phyloP scores from a whole-genome alignment of 2,888 invertebrate genomes.

The Odontocolon sp. region DNA sequence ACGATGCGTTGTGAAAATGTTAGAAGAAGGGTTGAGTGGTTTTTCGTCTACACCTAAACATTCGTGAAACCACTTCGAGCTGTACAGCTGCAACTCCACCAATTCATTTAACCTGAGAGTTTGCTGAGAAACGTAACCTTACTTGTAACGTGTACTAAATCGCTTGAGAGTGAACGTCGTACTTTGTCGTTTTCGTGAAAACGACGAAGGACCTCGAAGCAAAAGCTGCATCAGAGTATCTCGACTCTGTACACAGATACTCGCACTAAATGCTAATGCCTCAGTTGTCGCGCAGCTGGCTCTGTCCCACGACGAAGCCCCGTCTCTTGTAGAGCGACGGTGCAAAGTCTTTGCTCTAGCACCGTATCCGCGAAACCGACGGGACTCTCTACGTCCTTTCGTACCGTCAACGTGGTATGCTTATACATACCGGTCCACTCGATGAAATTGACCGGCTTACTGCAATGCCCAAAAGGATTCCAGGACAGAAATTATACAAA shows the following conservation, averaged over 20 bases:
- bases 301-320: conserved; percentile 55
- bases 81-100: conserved; percentile 31
- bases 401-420: conserved; percentile 46
- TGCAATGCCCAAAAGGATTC: no score
- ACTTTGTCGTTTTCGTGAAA: conserved; percentile 60
- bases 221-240: conserved; percentile 40
- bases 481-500: no score
- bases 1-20: no score
- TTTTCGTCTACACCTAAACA: no score
- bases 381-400: conserved; percentile 29
- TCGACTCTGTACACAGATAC: conserved; percentile 63
- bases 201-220: conserved; percentile 49
- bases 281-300: conserved; percentile 58
- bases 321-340: conserved; percentile 54
- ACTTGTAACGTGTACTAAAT: conserved; percentile 54
- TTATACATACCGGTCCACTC: conserved; percentile 2
- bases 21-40: no score
- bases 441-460: no score
- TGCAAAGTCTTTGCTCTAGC: conserved; percentile 36
- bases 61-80: no score
- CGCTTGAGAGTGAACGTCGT: conserved; percentile 55
- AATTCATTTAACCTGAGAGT: conserved; percentile 55
- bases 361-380: conserved; percentile 45
- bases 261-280: conserved; percentile 68
- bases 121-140: conserved; percentile 37